Evolutionary conservation across 2,113 vertebrate species (phyloP).

Genomic region (Oryzias javanicus): DNA sequence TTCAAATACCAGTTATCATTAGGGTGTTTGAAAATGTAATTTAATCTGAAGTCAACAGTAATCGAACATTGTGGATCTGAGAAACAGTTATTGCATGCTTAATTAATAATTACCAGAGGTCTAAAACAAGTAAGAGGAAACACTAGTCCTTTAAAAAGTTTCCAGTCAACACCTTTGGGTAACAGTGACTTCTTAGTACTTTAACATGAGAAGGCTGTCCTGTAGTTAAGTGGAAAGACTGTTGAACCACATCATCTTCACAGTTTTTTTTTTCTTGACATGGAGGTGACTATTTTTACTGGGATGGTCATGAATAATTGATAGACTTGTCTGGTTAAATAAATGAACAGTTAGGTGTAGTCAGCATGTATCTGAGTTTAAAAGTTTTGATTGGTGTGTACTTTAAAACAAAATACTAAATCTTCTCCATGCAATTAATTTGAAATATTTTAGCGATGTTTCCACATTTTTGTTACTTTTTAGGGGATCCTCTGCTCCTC

Average conservation of each 20-base stretch:
- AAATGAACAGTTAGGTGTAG: slow-evolving; percentile 22
- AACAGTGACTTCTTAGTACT: neutral
- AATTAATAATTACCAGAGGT: neutral
- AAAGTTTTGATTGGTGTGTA: neutral
- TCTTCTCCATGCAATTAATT: slow-evolving; percentile 18
- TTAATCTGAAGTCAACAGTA: no score
- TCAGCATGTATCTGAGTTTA: slow-evolving; percentile 6
- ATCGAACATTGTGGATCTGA: no score
- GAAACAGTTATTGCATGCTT: neutral
- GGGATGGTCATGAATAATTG: slow-evolving; percentile 38
- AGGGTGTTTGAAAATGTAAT: no score
- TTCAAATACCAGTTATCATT: no score
- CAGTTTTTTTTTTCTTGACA: neutral
- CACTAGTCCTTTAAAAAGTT: slow-evolving; percentile 1
- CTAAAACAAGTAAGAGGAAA: neutral
- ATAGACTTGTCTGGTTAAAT: slow-evolving; percentile 50
- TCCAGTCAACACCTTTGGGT: slow-evolving; percentile 4
- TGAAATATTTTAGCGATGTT: slow-evolving; percentile 22
- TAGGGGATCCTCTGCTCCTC: neutral
- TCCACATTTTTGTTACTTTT: neutral
- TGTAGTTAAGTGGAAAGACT: neutral
- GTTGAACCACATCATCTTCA: neutral
- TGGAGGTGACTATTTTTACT: slow-evolving; percentile 42
- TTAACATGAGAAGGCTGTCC: neutral
- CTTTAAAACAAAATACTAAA: slow-evolving; percentile 12